Evolutionary conservation across 1,140 invertebrate species (phyloP), one percentile per base, ranked within the genome.

Genomic region (Drosophila pallidifrons): DNA sequence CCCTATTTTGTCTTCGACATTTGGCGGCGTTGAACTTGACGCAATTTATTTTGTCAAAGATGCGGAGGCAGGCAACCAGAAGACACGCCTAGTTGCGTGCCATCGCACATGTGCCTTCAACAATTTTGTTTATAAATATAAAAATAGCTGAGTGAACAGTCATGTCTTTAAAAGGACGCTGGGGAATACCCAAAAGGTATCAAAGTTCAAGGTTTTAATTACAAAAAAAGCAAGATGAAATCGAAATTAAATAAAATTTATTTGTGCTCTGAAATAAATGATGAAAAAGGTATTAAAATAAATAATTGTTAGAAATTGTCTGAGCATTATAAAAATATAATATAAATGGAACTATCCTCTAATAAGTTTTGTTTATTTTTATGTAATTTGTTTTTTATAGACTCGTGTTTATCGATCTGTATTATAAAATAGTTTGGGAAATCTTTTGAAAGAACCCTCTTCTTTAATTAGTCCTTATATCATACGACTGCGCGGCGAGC

Each of bases 1-100:
- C 74, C 83, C 82, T 82, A 75, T 71, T 82, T 83, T 75, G 77
- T 75, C 74, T 81, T 88, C 85, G 85, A 88, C 85, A 81, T 89
- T 88, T 89, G 83, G 80, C 80, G 79, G 85, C 75, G 86, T 90
- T 89, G 85, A 89, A 89, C 85, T 89, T 89, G 85, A 82, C 78
- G 85, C 86, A 85, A 89, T 89, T 90, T 83, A 90, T 89, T 89
- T 90, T 85, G 78, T 89, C 66, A 81, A 81, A 85, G 76, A 71
- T 58, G 66, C 71, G 67, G 38, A 55, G 72, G 51, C 57, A 30
- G 47, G 58, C 61, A 64, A 51, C 35, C 47, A 7, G 45, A 70
- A 87, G 85, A 68, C 83, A 88, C 80, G 83, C 83, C 83, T 89
- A 88, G 83, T 88, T 88, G 85, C 30, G 64, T 74, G 64, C 65